These are phyloP conservation scores for Ochropleura leucogaster DNA, from an alignment of 2,888 invertebrate species.

Conservation along the genomic window DNA sequence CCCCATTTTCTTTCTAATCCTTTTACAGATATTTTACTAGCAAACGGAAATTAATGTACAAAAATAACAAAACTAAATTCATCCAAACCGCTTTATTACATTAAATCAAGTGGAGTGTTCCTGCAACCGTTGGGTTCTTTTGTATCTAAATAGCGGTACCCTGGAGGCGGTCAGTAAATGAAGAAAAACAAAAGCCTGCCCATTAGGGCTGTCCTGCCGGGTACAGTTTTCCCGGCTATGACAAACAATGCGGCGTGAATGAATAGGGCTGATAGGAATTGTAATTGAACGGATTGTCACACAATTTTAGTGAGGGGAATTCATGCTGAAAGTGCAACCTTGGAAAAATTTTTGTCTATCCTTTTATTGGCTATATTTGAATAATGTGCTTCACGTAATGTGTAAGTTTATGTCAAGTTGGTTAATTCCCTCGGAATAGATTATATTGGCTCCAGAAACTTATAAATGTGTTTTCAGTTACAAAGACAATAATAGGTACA, in stretches of 20 bases:
- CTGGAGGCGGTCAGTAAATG: constrained; percentile 77
- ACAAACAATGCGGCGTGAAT: constrained; percentile 74
- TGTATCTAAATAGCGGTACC: constrained; percentile 70
- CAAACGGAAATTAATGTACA: constrained; percentile 28
- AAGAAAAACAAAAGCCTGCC: constrained; percentile 83
- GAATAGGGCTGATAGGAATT: constrained; percentile 61
- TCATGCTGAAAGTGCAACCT: background rate
- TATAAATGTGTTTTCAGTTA: background rate
- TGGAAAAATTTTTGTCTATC: too few species aligned
- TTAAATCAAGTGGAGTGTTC: constrained; percentile 66
- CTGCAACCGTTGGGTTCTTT: constrained; percentile 73
- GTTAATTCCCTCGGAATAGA: background rate
- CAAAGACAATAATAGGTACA: background rate
- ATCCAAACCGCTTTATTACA: constrained; percentile 60
- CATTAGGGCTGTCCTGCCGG: constrained; percentile 75
- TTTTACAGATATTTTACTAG: background rate
- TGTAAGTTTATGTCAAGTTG: background rate
- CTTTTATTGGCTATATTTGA: background rate
- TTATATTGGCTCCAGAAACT: background rate
- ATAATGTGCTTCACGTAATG: background rate
- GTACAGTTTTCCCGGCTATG: constrained; percentile 62
- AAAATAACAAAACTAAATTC: constrained; percentile 53
- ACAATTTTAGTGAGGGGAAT: background rate
- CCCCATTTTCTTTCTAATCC: background rate
- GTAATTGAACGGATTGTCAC: constrained; percentile 11